Percentiles rank a stretch among this genome's conserved stretches.
Conservation (phyloP, 2,888 invertebrate genomes). For the Pherbina coryleti region DNA sequence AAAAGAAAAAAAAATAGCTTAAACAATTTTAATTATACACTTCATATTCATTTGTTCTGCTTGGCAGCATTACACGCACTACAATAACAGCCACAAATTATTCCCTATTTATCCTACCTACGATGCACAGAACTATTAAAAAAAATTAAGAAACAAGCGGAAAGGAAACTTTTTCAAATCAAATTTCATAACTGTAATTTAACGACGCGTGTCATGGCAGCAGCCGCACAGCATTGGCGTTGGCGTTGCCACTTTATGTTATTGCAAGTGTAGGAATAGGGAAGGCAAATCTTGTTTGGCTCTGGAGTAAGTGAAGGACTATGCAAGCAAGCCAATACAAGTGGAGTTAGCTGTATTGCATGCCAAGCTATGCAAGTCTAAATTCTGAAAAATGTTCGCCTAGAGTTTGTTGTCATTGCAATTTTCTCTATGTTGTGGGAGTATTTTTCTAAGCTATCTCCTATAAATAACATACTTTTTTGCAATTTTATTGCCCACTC, state of each 20-base stretch:
- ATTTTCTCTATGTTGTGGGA: too few relatives aligned
- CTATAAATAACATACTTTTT: too few relatives aligned
- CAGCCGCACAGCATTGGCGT: slow-evolving; percentile 15
- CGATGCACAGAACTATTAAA: not conserved
- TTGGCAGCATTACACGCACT: slow-evolving; percentile 12
- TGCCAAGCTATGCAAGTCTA: too few relatives aligned
- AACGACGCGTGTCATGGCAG: slow-evolving; percentile 51
- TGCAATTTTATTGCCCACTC: too few relatives aligned
- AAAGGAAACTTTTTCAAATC: slow-evolving; percentile 49
- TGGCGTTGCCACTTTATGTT: slow-evolving; percentile 32
- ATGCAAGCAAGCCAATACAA: not conserved
- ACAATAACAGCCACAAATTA: not conserved
- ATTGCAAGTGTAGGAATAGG: not conserved
- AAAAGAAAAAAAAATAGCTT: slow-evolving; percentile 55
- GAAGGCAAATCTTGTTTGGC: too few relatives aligned
- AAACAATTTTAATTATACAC: slow-evolving; percentile 63
- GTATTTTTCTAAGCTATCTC: too few relatives aligned
- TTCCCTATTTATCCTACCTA: not conserved
- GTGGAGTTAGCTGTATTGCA: too few relatives aligned
- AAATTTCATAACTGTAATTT: slow-evolving; percentile 53
- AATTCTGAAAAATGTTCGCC: too few relatives aligned
- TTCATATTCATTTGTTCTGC: slow-evolving; percentile 60
- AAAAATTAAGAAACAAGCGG: not conserved
- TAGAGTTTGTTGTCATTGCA: too few relatives aligned
- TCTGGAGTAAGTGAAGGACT: not conserved